Evolutionary conservation across 2,113 vertebrate species (phyloP), one percentile per base, ranked within the genome.

Genomic region (Corythoichthys intestinalis): DNA sequence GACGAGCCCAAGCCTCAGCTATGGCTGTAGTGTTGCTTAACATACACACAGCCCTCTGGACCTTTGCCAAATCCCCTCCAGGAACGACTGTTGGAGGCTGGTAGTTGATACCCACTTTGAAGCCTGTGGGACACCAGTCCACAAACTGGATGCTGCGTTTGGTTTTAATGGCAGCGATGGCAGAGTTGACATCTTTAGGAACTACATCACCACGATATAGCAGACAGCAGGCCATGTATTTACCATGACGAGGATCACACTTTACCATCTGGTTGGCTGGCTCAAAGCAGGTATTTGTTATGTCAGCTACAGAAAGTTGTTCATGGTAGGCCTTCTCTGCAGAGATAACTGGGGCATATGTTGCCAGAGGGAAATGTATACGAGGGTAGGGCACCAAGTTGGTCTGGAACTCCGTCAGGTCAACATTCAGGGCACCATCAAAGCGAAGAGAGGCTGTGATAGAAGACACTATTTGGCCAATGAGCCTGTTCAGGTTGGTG

Each of bases 221-320:
- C 64, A 93, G 86, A 78, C 92, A 93, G 80, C 92, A 93, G 65
- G 92, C 92, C 92, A 93, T 93, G 83, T 93, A 93, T 89, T 93
- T 92, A 77, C 94, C 94, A 0, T 94, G 93, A 70, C 92, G 93
- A 46, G 94, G 94, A 72, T 95, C 92, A 0, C 94, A 94, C 64
- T 95, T 95, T 15, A 95, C 93, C 94, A 94, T 95, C 89, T 95
- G 94, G 73, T 94, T 95, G 63, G 93, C 91, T 4, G 93, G 93
- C 65, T 95, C 94, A 17, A 95, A 94, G 69, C 94, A 86, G 39
- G 86, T 38, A 0, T 93, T 94, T 58, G 94, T 95, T 13, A 95
- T 94, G 82, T 94, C 93, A 0, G 93, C 90, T 72, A 95, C 94
- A 0, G 94, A 94, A 7, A 95, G 78, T 85, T 95, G 94, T 90